Evolutionary conservation across 2,113 vertebrate genomes (phyloP).

Genomic region (Donacobius atricapilla): DNA sequence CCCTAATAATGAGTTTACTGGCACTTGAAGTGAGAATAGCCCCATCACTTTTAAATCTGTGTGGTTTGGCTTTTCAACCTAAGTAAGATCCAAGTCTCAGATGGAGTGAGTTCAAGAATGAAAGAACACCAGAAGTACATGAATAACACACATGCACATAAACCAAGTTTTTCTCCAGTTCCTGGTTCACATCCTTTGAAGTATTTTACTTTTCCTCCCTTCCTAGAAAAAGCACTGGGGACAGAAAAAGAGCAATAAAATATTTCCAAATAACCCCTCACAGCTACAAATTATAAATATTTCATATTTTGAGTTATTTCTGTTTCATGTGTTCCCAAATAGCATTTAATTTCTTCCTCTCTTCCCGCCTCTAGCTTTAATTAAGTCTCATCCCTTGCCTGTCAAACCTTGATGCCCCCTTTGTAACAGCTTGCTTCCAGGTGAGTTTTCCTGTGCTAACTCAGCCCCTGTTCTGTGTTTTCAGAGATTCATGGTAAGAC

Average conservation of each 20-base stretch:
- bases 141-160: neutral
- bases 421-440: slow-evolving; percentile 24
- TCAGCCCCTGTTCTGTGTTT: neutral
- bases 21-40: neutral
- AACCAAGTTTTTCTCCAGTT: neutral
- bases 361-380: neutral
- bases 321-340: slow-evolving; percentile 42
- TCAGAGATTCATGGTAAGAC: neutral
- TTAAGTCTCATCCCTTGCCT: slow-evolving; percentile 13
- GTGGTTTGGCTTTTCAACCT: neutral
- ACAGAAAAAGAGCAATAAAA: slow-evolving; percentile 24
- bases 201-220: neutral
- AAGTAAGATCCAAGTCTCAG: neutral
- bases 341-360: slow-evolving; percentile 44
- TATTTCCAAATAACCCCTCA: slow-evolving; percentile 30
- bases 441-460: neutral
- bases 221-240: neutral
- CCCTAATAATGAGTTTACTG: neutral
- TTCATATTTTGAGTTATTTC: slow-evolving; percentile 48
- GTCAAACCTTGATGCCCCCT: neutral
- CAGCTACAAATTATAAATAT: slow-evolving; percentile 53
- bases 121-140: neutral
- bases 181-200: slow-evolving; percentile 26
- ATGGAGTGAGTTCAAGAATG: neutral
- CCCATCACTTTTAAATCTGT: neutral